Percentiles rank a stretch among this genome's conserved stretches.
Evolutionary conservation across 2,797 vertebrate genomes (phyloP).

Genomic region (Fistularia tabacaria): DNA sequence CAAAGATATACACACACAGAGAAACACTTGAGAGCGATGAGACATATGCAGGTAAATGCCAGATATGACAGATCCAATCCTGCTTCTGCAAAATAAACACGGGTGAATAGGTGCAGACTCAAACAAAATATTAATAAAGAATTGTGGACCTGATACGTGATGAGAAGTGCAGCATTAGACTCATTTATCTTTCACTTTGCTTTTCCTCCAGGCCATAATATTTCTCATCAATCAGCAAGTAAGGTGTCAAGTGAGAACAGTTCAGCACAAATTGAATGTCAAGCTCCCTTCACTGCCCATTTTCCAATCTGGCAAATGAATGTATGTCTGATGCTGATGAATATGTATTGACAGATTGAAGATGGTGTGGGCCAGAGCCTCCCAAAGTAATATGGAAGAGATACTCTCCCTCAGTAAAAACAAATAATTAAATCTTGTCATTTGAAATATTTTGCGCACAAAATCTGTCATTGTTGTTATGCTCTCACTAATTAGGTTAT

Average conservation of each 20-base stretch:
- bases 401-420: conserved; percentile 3
- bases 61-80: conserved; percentile 77
- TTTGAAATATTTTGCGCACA: conserved; percentile 1
- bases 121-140: conserved; percentile 80
- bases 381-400: conserved; percentile 29
- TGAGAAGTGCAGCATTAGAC: conserved; percentile 64
- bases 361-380: conserved; percentile 35
- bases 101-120: conserved; percentile 69
- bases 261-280: conserved; percentile 72
- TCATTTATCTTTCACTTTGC: conserved; percentile 78
- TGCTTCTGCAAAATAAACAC: conserved; percentile 70
- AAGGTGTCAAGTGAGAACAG: conserved; percentile 75
- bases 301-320: conserved; percentile 74
- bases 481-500: neutral
- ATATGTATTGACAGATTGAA: conserved; percentile 70
- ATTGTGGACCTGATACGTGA: conserved; percentile 73
- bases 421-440: conserved; percentile 23
- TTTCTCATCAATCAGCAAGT: conserved; percentile 82
- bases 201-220: conserved; percentile 73
- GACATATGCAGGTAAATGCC: conserved; percentile 77
- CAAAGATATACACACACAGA: conserved; percentile 8
- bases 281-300: conserved; percentile 65
- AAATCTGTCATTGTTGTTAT: neutral
- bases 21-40: conserved; percentile 42
- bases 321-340: conserved; percentile 80